Evolutionary conservation across 2,888 invertebrate species (phyloP), one percentile per base, ranked within the genome.

Genomic region (Bembecia ichneumoniformis): DNA sequence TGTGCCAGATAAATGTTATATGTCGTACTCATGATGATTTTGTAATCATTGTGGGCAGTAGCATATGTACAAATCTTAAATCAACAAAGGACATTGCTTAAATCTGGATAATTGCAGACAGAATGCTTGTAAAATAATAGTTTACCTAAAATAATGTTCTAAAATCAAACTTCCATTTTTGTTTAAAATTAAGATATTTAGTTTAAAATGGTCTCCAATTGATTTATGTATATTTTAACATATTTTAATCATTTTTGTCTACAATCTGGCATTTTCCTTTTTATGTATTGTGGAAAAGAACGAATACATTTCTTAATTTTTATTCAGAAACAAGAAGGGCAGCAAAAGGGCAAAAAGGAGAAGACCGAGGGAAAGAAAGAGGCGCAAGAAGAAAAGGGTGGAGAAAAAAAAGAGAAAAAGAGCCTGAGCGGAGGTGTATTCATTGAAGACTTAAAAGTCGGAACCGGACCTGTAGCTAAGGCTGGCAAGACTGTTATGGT

Each of bases 381-480:
- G 43, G 58, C 59, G 9, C 64, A 63, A 49, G 78, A 73, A 5
- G 60, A 56, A 14, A 14, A 44, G 43, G 56, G 57, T 3, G 60
- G 55, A 4, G 86, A 81, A 2, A 86, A 87, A 59, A 84, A 71
- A 74, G 73, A 89, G 58, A 91, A 90, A 74, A 89, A 88, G 57
- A 71, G 81, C 0, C 59, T 94, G 7, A 87, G 91, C 54, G 95
- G 95, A n/a, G 97, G 97, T 35, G 92, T 97, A 0, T 83, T 90
- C 52, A 79, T 95, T 55, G 93, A 95, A 69, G 98, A 98, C 57
- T 20, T 95, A 0, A 92, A 91, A 67, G 84, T 91, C 15, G 98
- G 98, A n/a, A 89, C 80, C 56, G 98, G 98, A 0, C 86, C 90
- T 0, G 82, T 88, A 3, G 97, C 95, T 0, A 95, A 94, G 66